Percentiles rank a stretch among this genome's conserved stretches.
These are phyloP conservation scores for Schrankia costaestrigalis DNA, from an alignment of 2,888 invertebrate species.

Conservation along the genomic window DNA sequence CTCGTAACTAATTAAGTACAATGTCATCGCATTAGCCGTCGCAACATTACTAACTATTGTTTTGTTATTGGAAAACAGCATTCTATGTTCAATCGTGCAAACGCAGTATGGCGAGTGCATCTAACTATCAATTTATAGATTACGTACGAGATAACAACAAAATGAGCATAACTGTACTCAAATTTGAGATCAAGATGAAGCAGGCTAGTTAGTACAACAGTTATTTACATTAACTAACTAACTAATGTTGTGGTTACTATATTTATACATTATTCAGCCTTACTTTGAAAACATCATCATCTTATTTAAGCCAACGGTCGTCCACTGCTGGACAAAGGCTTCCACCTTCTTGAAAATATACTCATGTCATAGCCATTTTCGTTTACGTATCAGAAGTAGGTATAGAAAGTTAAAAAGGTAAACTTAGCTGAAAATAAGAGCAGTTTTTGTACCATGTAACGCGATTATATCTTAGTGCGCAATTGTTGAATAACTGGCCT, in stretches of 20 bases:
- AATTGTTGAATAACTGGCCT: too few relatives aligned
- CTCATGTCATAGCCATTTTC: too few relatives aligned
- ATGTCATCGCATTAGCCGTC: too few relatives aligned
- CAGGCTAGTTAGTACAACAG: constrained; percentile 47
- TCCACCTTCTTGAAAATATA: too few relatives aligned
- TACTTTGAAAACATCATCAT: constrained; percentile 37
- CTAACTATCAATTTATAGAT: constrained; percentile 23
- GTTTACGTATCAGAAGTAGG: too few relatives aligned
- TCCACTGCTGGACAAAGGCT: too few relatives aligned
- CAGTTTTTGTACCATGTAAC: too few relatives aligned
- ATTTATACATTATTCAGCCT: constrained; percentile 53
- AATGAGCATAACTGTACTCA: constrained; percentile 39
- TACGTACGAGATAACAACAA: constrained; percentile 30
- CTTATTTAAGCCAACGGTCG: neutral
- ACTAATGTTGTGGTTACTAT: constrained; percentile 39
- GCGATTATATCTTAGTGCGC: too few relatives aligned
- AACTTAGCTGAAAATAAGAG: too few relatives aligned
- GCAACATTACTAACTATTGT: constrained; percentile 16
- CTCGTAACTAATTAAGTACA: too few relatives aligned
- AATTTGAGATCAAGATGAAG: constrained; percentile 47
- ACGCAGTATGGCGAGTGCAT: constrained; percentile 27
- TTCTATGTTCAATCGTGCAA: constrained; percentile 30
- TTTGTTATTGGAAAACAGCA: constrained; percentile 12
- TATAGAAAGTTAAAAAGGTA: too few relatives aligned
- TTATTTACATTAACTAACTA: constrained; percentile 55